These are phyloP conservation scores for Sarcophilus harrisii DNA, from an alignment of 2,797 vertebrate species.

Conservation along the genomic window DNA sequence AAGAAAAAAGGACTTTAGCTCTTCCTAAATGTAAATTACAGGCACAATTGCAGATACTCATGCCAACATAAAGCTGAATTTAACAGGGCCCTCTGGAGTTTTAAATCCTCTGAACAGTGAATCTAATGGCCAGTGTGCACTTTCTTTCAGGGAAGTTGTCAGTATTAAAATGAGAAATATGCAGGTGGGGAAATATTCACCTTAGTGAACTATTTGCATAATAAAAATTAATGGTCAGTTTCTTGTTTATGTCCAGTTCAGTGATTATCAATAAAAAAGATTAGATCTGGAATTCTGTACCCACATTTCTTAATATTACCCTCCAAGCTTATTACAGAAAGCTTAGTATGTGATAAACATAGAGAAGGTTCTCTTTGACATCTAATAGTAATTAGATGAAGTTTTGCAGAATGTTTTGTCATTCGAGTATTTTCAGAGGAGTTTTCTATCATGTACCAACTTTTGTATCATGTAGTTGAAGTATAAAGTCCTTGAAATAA, in stretches of 20 bases:
- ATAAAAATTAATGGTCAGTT: slow-evolving; percentile 73
- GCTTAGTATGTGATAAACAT: slow-evolving; percentile 35
- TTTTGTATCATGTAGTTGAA: background rate
- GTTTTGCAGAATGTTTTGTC: slow-evolving; percentile 19
- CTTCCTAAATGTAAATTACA: slow-evolving; percentile 74
- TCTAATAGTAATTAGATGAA: slow-evolving; percentile 42
- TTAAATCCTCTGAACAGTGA: slow-evolving; percentile 75
- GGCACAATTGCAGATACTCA: slow-evolving; percentile 70
- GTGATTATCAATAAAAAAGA: slow-evolving; percentile 57
- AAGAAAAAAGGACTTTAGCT: slow-evolving; percentile 61
- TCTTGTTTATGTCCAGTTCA: slow-evolving; percentile 66
- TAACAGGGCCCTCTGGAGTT: slow-evolving; percentile 74
- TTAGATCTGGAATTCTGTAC: background rate
- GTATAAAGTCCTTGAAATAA: slow-evolving; percentile 9
- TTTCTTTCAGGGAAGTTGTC: slow-evolving; percentile 73
- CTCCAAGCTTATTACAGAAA: slow-evolving; percentile 21
- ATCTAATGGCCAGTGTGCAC: slow-evolving; percentile 66
- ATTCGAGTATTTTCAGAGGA: background rate
- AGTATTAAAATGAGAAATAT: slow-evolving; percentile 77
- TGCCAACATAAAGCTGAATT: slow-evolving; percentile 73
- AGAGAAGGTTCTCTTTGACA: slow-evolving; percentile 24
- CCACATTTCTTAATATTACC: slow-evolving; percentile 45
- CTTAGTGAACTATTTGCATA: slow-evolving; percentile 67
- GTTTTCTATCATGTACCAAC: background rate
- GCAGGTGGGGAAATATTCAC: slow-evolving; percentile 65